These are phyloP conservation scores for Lanistes nyassanus DNA, from an alignment of 1,140 invertebrate species.

Conservation along the genomic window DNA sequence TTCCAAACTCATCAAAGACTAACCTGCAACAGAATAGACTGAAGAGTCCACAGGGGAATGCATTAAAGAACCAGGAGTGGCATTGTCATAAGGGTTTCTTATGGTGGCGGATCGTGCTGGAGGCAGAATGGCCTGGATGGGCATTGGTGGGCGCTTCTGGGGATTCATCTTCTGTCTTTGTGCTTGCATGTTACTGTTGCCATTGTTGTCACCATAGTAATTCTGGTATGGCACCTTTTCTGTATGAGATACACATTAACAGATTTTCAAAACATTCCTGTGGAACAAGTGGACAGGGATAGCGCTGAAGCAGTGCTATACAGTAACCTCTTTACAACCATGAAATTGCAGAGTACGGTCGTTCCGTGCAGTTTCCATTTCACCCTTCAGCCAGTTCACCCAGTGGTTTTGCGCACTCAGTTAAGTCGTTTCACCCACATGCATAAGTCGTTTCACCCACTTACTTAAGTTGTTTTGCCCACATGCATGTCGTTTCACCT, in stretches of 20 bases:
- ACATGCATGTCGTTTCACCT: no score
- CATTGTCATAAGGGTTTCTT: neutral
- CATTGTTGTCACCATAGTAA: neutral
- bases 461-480: no score
- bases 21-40: no score
- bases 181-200: neutral
- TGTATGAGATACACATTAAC: neutral
- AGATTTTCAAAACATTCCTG: neutral
- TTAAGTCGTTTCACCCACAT: no score
- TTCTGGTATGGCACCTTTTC: constrained; percentile 5
- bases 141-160: neutral
- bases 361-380: no score
- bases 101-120: neutral
- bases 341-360: neutral
- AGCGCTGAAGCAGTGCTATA: neutral
- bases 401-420: neutral
- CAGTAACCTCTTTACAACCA: neutral
- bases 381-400: neutral
- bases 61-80: neutral
- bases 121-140: neutral
- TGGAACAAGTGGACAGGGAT: neutral
- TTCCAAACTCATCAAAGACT: no score
- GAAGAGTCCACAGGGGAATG: neutral
- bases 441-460: no score
- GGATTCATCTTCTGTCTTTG: neutral